Percentiles rank a stretch among this genome's conserved stretches.
Conservation (phyloP, 1,140 invertebrate genomes). For the Pachypsylla venusta region DNA sequence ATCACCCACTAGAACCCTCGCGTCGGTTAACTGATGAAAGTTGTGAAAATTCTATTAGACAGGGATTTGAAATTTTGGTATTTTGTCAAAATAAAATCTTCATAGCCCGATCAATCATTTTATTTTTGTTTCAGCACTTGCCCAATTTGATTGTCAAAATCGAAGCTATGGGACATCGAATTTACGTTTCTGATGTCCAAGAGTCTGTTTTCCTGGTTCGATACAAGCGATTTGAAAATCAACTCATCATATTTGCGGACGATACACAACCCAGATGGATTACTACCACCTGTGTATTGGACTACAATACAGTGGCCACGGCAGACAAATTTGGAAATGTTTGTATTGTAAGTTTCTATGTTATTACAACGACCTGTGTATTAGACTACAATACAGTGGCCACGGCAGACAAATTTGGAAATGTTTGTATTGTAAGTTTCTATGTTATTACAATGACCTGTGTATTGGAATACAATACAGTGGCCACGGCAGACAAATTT, state of each 20-base stretch:
- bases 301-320: constrained; percentile 91
- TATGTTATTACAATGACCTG: no score
- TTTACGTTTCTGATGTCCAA: constrained; percentile 91
- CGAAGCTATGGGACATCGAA: constrained; percentile 80
- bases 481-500: constrained; percentile 95
- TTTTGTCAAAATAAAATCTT: no score
- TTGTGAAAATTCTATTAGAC: no score
- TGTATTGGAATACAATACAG: constrained; percentile 92
- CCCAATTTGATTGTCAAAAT: constrained; percentile 89
- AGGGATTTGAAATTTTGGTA: no score
- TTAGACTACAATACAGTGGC: constrained; percentile 95
- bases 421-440: constrained; percentile 66
- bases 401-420: constrained; percentile 97
- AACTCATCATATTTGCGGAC: constrained; percentile 95
- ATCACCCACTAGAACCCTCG: no score
- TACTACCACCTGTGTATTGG: constrained; percentile 79
- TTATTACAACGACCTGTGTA: constrained; percentile 77
- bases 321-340: constrained; percentile 99
- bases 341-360: constrained; percentile 49
- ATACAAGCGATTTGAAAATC: constrained; percentile 92
- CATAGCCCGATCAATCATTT: constrained; percentile 2
- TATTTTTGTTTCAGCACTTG: constrained; percentile 52
- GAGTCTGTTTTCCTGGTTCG: constrained; percentile 94
- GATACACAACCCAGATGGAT: constrained; percentile 95
- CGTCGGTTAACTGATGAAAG: no score